Percentiles rank a stretch among this genome's conserved stretches.
Conservation (phyloP, 2,888 invertebrate species). For the Scelioninae gen. 1 region DNA sequence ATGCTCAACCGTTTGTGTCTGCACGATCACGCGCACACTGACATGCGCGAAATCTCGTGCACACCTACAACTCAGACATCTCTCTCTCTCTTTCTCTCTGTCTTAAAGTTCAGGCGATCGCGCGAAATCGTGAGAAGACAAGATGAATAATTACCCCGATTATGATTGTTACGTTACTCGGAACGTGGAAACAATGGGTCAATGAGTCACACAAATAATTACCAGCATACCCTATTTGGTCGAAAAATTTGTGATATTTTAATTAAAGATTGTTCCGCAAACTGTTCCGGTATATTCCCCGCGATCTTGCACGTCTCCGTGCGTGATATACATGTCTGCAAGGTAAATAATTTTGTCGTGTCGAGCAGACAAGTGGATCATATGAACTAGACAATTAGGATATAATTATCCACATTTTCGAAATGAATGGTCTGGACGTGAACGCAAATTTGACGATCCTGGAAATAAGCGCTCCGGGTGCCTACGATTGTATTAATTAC, state of each 20-base stretch:
- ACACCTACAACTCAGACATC: conserved; percentile 14
- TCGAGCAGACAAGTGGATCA: background rate
- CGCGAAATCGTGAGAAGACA: conserved; percentile 58
- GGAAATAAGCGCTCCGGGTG: background rate
- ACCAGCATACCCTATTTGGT: background rate
- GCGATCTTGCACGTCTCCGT: background rate
- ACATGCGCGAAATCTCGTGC: conserved; percentile 63
- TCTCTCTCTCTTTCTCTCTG: conserved; percentile 17
- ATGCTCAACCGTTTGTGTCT: conserved; percentile 80
- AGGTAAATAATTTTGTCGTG: background rate
- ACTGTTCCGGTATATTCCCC: no score
- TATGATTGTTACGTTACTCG: conserved; percentile 20
- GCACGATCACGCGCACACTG: conserved; percentile 75
- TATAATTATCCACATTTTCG: conserved; percentile 7
- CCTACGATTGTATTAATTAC: background rate
- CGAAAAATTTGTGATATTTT: conserved; percentile 23
- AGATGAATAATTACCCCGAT: conserved; percentile 50
- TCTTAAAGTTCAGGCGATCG: conserved; percentile 58
- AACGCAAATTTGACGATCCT: conserved; percentile 2
- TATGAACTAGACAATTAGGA: background rate
- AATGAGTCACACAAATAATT: conserved; percentile 6
- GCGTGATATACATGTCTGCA: background rate
- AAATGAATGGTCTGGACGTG: conserved; percentile 15
- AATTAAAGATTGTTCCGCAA: conserved; percentile 9
- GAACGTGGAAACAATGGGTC: conserved; percentile 38